Evolutionary conservation across 2,797 vertebrate species (phyloP).

Genomic region (Gadopsis marmoratus): DNA sequence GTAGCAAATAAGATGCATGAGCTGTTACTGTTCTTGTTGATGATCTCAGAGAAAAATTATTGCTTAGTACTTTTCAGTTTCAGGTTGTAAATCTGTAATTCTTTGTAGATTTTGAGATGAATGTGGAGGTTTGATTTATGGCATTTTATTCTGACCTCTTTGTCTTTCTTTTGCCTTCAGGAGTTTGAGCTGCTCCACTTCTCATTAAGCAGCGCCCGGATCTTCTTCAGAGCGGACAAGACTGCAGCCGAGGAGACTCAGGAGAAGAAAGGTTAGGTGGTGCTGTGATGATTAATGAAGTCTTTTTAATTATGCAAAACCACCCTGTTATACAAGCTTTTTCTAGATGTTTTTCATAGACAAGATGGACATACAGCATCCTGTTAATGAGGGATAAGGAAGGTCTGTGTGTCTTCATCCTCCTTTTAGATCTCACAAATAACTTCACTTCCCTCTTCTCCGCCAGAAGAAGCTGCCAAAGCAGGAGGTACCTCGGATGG

Average conservation of each 20-base stretch:
- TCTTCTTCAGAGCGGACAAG: slow-evolving; percentile 99
- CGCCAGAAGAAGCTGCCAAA: slow-evolving; percentile 87
- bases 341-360: slow-evolving; percentile 15
- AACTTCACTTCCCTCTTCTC: slow-evolving; percentile 41
- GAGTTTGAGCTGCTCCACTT: slow-evolving; percentile 99
- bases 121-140: not conserved
- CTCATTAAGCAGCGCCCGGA: slow-evolving; percentile 97
- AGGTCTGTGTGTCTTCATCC: not conserved
- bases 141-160: not conserved
- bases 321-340: slow-evolving; percentile 2
- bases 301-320: slow-evolving; percentile 56
- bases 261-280: slow-evolving; percentile 91
- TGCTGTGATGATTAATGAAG: slow-evolving; percentile 18
- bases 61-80: not conserved
- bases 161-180: slow-evolving; percentile 75
- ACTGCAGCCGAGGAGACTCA: slow-evolving; percentile 97
- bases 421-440: slow-evolving; percentile 11
- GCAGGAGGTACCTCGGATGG: slow-evolving; percentile 74
- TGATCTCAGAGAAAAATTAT: too few species aligned
- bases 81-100: not conserved
- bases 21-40: too few species aligned
- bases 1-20: too few species aligned
- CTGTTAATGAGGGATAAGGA: slow-evolving; percentile 12
- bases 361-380: not conserved
- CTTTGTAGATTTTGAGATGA: not conserved